phyloP scores from a whole-genome alignment of 2,797 vertebrate genomes.

The Melanotaenia maccullochi region DNA sequence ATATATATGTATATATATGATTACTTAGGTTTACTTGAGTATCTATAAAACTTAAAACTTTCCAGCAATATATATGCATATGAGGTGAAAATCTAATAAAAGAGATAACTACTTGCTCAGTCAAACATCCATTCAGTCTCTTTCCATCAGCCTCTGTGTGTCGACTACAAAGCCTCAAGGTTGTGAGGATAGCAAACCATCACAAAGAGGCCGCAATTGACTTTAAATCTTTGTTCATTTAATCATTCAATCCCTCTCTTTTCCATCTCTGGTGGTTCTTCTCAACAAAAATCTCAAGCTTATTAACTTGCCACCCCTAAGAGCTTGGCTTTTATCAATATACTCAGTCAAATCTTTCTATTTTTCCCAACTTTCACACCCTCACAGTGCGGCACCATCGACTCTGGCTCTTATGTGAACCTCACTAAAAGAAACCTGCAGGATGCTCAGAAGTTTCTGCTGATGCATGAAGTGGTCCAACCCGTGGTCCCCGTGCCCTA shows the following conservation, averaged over 20 bases:
- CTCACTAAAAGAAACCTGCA: constrained; percentile 95
- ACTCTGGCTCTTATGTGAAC: constrained; percentile 93
- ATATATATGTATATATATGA: no score
- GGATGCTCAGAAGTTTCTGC: constrained; percentile 95
- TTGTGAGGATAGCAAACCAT: constrained; percentile 45
- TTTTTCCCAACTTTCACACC: constrained; percentile 10
- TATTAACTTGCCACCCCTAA: constrained; percentile 42
- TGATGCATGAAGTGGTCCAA: constrained; percentile 96
- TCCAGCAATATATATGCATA: constrained; percentile 66
- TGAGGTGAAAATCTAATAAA: constrained; percentile 67
- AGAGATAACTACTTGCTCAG: constrained; percentile 55
- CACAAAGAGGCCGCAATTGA: constrained; percentile 45
- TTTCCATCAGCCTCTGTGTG: constrained; percentile 42
- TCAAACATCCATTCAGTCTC: constrained; percentile 53
- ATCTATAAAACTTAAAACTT: constrained; percentile 46
- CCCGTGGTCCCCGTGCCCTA: constrained; percentile 89
- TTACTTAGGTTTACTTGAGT: neutral
- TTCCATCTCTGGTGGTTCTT: constrained; percentile 33
- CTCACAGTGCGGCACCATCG: constrained; percentile 91
- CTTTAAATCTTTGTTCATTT: constrained; percentile 58
- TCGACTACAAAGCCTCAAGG: constrained; percentile 56
- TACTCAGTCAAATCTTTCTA: constrained; percentile 40
- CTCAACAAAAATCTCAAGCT: constrained; percentile 33
- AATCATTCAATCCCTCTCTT: constrained; percentile 57
- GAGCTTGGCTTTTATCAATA: constrained; percentile 35